Evolutionary conservation across 2,113 vertebrate species (phyloP).

Genomic region (Oxyura jamaicensis): DNA sequence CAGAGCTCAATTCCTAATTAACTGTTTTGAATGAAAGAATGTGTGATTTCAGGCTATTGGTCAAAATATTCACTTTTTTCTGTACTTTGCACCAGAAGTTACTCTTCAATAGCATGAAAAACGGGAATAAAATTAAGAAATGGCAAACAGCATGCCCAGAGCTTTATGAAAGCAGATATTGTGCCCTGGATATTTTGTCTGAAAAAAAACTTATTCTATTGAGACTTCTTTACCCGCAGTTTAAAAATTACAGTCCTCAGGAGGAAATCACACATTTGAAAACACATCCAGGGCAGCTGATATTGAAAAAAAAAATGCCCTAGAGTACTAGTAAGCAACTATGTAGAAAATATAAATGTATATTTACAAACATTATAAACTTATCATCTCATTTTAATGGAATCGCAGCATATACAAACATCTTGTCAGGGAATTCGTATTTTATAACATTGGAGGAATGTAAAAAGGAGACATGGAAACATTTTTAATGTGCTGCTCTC

Average conservation of each 20-base stretch:
- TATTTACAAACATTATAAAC: neutral
- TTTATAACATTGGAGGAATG: neutral
- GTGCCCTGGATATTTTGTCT: slow-evolving; percentile 22
- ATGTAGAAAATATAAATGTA: neutral
- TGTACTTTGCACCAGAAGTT: slow-evolving; percentile 67
- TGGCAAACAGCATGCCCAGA: slow-evolving; percentile 9
- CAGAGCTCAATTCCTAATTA: slow-evolving; percentile 86
- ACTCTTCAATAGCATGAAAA: slow-evolving; percentile 23
- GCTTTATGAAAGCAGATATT: slow-evolving; percentile 47
- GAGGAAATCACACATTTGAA: neutral
- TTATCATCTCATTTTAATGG: neutral
- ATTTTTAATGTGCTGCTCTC: neutral
- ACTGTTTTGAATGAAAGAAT: slow-evolving; percentile 84
- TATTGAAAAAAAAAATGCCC: neutral
- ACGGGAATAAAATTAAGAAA: slow-evolving; percentile 20
- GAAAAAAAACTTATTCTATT: neutral
- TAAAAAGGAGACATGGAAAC: neutral
- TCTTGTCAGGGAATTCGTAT: neutral
- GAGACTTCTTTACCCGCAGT: neutral
- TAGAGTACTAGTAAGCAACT: neutral
- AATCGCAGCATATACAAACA: neutral
- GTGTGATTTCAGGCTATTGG: slow-evolving; percentile 77
- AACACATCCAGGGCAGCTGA: neutral
- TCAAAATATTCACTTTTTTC: slow-evolving; percentile 69
- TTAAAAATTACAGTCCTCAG: neutral